Conservation (phyloP, 2,113 vertebrate genomes). For the Sminthopsis crassicaudata region DNA sequence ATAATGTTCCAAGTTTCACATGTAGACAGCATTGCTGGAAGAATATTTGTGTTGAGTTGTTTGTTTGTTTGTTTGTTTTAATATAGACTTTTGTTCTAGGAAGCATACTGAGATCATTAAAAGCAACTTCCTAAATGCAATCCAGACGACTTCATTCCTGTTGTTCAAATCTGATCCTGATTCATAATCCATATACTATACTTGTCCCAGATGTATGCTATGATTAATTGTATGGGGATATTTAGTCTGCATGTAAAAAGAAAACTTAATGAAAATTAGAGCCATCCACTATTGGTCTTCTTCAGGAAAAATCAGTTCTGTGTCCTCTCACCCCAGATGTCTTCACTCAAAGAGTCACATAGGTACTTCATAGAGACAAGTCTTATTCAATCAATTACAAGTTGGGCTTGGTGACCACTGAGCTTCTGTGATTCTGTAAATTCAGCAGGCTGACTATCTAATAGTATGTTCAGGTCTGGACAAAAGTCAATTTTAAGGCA, state of each 20-base stretch:
- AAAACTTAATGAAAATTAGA: neutral
- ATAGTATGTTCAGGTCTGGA: neutral
- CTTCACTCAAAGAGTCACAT: neutral
- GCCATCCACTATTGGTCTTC: neutral
- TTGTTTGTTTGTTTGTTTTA: neutral
- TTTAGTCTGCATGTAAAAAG: neutral
- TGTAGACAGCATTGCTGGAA: neutral
- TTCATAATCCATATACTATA: neutral
- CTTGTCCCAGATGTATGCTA: neutral
- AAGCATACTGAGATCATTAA: neutral
- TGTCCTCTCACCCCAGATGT: neutral
- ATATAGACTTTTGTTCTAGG: neutral
- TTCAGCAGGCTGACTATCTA: neutral
- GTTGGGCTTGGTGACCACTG: neutral
- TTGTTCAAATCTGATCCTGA: neutral
- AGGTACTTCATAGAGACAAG: neutral
- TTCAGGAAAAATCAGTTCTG: neutral
- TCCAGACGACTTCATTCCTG: neutral
- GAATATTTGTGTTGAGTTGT: neutral
- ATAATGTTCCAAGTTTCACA: neutral
- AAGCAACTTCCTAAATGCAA: neutral
- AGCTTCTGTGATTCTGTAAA: neutral
- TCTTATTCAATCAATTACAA: neutral
- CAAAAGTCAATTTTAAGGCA: neutral
- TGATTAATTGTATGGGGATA: neutral